These are phyloP conservation scores for Darevskia mixta DNA, from an alignment of 2,797 vertebrate species.

Conservation along the genomic window DNA sequence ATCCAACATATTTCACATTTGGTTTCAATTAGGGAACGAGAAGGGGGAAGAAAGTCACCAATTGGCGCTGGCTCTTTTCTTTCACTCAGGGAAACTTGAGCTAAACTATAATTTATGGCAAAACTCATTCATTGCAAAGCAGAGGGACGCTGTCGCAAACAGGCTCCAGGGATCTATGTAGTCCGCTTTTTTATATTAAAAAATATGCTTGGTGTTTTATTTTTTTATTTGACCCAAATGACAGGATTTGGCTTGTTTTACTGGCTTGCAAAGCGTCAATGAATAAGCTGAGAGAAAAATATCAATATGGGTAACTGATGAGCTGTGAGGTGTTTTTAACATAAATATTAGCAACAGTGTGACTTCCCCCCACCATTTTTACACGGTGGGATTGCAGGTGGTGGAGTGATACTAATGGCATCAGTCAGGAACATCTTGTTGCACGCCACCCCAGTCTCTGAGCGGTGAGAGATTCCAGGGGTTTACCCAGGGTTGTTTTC, in stretches of 20 bases:
- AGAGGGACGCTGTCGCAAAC: conserved; percentile 47
- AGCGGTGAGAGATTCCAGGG: too few relatives aligned
- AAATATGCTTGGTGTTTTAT: neutral
- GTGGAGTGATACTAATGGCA: neutral
- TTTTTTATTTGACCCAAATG: neutral
- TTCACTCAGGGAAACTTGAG: conserved; percentile 76
- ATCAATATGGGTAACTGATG: neutral
- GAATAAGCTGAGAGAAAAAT: neutral
- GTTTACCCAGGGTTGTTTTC: too few relatives aligned
- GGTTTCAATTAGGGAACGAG: conserved; percentile 90
- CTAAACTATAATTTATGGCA: conserved; percentile 81
- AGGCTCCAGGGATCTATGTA: conserved; percentile 68
- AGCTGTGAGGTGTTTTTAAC: neutral
- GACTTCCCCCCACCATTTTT: neutral
- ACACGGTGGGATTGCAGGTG: neutral
- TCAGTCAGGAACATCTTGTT: neutral
- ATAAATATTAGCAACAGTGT: neutral
- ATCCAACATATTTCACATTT: conserved; percentile 91
- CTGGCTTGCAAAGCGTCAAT: too few relatives aligned
- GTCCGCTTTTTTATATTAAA: neutral
- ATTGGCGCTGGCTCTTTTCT: conserved; percentile 82
- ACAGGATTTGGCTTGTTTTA: neutral
- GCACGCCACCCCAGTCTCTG: too few relatives aligned
- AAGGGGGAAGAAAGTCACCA: conserved; percentile 77
- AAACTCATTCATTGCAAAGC: conserved; percentile 77